A percentile compares a stretch with the other conserved stretches of the same genome.
These are phyloP conservation scores for Tor tambroides DNA, from an alignment of 2,113 vertebrate species.

Conservation along the genomic window DNA sequence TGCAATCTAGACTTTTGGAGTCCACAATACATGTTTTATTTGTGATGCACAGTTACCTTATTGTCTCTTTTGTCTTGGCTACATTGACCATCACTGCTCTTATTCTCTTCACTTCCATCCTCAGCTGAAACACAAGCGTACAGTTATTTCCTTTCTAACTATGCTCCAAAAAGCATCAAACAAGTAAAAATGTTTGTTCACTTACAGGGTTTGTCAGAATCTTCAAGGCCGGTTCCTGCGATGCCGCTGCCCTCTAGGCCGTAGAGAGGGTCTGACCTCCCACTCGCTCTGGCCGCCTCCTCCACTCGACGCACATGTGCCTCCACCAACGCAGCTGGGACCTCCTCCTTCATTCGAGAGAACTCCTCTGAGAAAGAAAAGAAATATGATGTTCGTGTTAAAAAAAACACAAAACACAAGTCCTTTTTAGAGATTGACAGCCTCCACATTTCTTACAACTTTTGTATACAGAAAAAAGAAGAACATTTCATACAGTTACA, in stretches of 20 bases:
- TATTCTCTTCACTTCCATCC: slow-evolving; percentile 86
- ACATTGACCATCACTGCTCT: slow-evolving; percentile 79
- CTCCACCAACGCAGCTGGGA: slow-evolving; percentile 94
- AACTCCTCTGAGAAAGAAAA: slow-evolving; percentile 86
- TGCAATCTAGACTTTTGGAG: too few relatives aligned
- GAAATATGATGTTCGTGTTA: not conserved
- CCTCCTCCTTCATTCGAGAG: slow-evolving; percentile 97
- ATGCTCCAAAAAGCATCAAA: not conserved
- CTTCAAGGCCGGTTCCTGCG: slow-evolving; percentile 90
- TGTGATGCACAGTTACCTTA: slow-evolving; percentile 77
- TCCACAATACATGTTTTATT: too few relatives aligned
- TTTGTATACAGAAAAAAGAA: not conserved
- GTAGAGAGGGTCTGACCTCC: slow-evolving; percentile 88
- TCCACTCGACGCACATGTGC: slow-evolving; percentile 93
- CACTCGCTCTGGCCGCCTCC: slow-evolving; percentile 89
- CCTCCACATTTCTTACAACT: not conserved
- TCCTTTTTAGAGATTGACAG: not conserved
- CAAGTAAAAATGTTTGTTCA: not conserved
- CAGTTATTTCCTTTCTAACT: not conserved
- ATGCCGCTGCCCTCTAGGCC: slow-evolving; percentile 97
- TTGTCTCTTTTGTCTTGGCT: slow-evolving; percentile 90
- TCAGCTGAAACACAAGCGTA: slow-evolving; percentile 71
- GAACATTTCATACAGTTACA: too few relatives aligned
- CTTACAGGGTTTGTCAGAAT: slow-evolving; percentile 86
- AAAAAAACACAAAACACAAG: not conserved